phyloP scores from a whole-genome alignment of 2,797 vertebrate genomes.

The Graptemys geographica region DNA sequence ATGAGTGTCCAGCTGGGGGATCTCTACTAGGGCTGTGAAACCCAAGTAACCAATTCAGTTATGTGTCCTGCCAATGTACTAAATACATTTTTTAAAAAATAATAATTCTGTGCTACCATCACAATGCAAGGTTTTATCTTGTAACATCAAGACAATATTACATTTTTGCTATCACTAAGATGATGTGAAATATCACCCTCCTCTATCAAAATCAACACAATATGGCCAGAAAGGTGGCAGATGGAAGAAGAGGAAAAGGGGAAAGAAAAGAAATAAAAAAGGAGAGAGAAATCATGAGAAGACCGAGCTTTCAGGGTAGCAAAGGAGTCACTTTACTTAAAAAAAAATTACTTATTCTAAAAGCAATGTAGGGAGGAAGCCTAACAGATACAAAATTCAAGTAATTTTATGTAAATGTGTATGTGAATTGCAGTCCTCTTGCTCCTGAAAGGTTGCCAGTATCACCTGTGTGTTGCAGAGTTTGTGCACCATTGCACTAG shows the following conservation, averaged over 20 bases:
- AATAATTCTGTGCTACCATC: fast-evolving
- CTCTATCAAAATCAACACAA: background rate
- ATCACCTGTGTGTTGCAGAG: background rate
- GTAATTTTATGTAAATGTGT: background rate
- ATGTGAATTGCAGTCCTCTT: background rate
- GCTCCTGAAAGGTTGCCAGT: background rate
- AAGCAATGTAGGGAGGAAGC: background rate
- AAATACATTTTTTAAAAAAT: background rate
- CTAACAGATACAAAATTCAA: background rate
- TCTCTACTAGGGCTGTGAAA: too few relatives aligned
- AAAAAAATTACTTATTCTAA: background rate
- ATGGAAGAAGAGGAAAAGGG: background rate
- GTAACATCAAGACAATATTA: background rate
- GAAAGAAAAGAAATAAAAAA: background rate
- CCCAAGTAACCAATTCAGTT: background rate
- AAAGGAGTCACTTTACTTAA: background rate
- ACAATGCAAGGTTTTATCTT: background rate
- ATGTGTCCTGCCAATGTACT: background rate
- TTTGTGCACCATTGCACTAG: background rate
- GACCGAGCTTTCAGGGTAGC: background rate
- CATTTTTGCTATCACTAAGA: background rate
- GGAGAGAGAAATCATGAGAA: background rate
- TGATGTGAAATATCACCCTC: background rate
- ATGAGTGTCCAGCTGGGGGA: too few relatives aligned
- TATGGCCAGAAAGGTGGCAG: background rate